Conservation (phyloP, 2,888 invertebrate species). For the Diaperis boleti region DNA sequence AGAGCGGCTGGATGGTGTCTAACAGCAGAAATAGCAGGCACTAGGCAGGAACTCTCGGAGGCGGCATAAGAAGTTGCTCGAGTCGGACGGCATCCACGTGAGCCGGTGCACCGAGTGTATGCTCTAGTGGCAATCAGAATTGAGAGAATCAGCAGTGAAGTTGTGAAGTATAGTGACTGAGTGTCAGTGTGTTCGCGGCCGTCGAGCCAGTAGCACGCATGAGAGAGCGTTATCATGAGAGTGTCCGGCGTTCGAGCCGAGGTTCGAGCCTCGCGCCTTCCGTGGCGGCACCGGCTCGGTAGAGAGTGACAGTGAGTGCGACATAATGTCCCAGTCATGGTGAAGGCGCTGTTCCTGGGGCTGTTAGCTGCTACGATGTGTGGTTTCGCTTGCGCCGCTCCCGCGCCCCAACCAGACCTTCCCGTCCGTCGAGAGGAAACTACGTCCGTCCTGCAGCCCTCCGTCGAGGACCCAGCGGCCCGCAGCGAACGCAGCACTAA, state of each 20-base stretch:
- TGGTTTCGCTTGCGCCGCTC: conserved; percentile 63
- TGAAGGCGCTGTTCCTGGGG: conserved; percentile 67
- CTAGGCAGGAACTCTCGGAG: background rate
- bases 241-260: conserved; percentile 56
- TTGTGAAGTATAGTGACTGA: no score
- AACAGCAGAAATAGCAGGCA: background rate
- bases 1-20: conserved; percentile 10
- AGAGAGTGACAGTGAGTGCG: conserved; percentile 61
- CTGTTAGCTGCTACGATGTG: conserved; percentile 65
- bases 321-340: conserved; percentile 68
- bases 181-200: conserved; percentile 66
- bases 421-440: conserved; percentile 36
- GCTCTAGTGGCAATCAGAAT: conserved; percentile 35
- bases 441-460: conserved; percentile 42
- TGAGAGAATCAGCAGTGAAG: no score
- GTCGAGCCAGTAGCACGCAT: conserved; percentile 66
- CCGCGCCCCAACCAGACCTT: conserved; percentile 51
- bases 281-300: conserved; percentile 51
- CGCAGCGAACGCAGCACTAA: conserved; percentile 82
- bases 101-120: conserved; percentile 42
- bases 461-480: conserved; percentile 59
- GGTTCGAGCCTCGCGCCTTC: conserved; percentile 51
- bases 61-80: no score
- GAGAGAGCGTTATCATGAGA: conserved; percentile 62
- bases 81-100: conserved; percentile 28